Base-by-base conservation (phyloP, 2,113 vertebrate genomes). In the Raja brachyura region DNA sequence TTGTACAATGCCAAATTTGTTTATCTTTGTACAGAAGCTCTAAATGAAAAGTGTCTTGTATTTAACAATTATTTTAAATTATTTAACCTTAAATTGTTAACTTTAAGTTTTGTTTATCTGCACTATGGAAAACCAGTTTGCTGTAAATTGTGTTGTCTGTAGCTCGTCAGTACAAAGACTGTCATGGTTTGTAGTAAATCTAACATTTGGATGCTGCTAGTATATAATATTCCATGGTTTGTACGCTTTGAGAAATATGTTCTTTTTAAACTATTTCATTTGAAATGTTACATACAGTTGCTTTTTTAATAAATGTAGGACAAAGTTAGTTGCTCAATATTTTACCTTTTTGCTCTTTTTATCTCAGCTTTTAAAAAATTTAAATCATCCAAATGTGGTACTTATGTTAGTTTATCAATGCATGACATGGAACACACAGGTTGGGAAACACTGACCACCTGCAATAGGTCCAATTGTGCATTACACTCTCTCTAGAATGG, bases 61-160 rank as follows among this genome's bases (percentile, higher is more conserved):
- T 98, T 98, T 98, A 97, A 97, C 95, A 96, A 95, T 97, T 98
- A 98, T 98, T 99, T 98, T 98, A 98, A 97, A 97, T 98, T 98
- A 98, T 99, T 99, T 98, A 98, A 98, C 97, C 97, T 96, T 95
- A 97, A 97, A 95, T 96, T 97, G 97, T 98, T 98, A 97, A 97
- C 97, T 98, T 98, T 97, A 97, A 97, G 94, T 95, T 95, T 92
- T 95, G 95, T 95, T 96, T 96, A 97, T 96, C 97, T 97, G 97
- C 97, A 97, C 96, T 96, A 96, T 94, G 94, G 95, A 95, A 95
- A 96, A 95, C 96, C 95, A 96, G 96, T 96, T 97, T 95, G 96
- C 96, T 97, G 96, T 96, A 96, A 96, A 97, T 97, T 96, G 96
- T 95, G 96, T 95, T 95, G 94, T 96, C 95, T 96, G 94, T 96